Evolutionary conservation across 2,113 vertebrate genomes (phyloP).

Genomic region (Amazona vittata): DNA sequence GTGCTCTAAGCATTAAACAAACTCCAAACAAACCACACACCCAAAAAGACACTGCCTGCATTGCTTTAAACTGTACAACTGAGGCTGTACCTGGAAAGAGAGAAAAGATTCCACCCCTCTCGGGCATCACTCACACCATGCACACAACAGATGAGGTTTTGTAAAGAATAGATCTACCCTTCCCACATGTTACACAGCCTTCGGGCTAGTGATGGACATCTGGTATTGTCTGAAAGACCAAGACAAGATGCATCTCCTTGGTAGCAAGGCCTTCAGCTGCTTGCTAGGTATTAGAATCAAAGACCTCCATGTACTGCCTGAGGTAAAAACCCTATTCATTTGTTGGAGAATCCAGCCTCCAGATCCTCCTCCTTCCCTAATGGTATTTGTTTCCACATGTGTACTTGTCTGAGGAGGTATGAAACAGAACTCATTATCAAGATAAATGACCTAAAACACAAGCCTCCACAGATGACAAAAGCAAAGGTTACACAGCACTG

Average conservation of each 20-base stretch:
- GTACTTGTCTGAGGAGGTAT: slow-evolving; percentile 6
- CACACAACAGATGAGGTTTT: neutral
- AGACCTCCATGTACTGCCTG: neutral
- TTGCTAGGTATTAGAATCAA: neutral
- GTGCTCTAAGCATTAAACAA: neutral
- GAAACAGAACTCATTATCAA: slow-evolving; percentile 38
- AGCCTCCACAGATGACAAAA: neutral
- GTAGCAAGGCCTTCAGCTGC: neutral
- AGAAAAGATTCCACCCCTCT: neutral
- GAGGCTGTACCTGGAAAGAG: neutral
- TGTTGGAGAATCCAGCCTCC: neutral
- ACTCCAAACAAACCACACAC: neutral
- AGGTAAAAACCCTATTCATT: neutral
- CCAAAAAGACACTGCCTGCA: neutral
- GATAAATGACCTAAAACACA: slow-evolving; percentile 1
- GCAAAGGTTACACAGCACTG: neutral
- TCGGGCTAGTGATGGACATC: neutral
- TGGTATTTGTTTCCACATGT: neutral
- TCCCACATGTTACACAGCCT: neutral
- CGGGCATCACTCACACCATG: neutral
- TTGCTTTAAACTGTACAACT: neutral
- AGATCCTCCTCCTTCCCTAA: neutral
- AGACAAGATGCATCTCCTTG: neutral
- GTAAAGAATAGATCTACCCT: neutral
- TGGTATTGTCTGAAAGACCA: neutral